These are phyloP conservation scores for Calameuta idolon DNA, from an alignment of 2,888 invertebrate genomes.

Conservation along the genomic window DNA sequence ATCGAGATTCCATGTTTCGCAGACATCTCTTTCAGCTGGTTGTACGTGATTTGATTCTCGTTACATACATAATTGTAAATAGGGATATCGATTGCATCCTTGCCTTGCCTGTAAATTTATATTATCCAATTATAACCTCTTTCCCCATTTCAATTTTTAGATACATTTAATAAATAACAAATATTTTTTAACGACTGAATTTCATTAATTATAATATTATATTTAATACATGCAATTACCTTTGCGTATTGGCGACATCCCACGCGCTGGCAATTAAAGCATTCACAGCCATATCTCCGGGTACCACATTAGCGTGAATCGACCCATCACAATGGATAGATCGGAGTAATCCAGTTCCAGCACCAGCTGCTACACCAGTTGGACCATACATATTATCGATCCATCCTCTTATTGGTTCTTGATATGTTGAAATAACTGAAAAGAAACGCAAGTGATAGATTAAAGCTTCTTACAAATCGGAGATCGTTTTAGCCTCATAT, in stretches of 20 bases:
- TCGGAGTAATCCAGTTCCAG: conserved; percentile 82
- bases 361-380: conserved; percentile 79
- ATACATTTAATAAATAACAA: conserved; percentile 9
- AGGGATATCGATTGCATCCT: conserved; percentile 68
- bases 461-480: not conserved
- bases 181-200: not conserved
- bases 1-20: conserved; percentile 71
- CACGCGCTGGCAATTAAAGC: conserved; percentile 84
- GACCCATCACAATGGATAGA: conserved; percentile 79
- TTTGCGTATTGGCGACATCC: conserved; percentile 71
- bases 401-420: conserved; percentile 85
- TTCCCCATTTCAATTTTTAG: conserved; percentile 12
- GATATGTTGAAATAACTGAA: conserved; percentile 75
- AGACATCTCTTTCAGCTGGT: conserved; percentile 73
- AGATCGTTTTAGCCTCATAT: not conserved
- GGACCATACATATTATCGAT: conserved; percentile 93
- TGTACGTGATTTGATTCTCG: conserved; percentile 87
- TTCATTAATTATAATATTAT: conserved; percentile 56
- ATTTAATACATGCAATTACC: conserved; percentile 29
- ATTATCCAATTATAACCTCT: conserved; percentile 45
- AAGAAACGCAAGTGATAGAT: not conserved
- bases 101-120: conserved; percentile 46
- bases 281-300: conserved; percentile 87
- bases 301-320: conserved; percentile 83
- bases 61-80: conserved; percentile 90